Percentiles rank a stretch among this genome's conserved stretches.
Conservation (phyloP, 1,140 invertebrate genomes). For the Sinella curviseta region DNA sequence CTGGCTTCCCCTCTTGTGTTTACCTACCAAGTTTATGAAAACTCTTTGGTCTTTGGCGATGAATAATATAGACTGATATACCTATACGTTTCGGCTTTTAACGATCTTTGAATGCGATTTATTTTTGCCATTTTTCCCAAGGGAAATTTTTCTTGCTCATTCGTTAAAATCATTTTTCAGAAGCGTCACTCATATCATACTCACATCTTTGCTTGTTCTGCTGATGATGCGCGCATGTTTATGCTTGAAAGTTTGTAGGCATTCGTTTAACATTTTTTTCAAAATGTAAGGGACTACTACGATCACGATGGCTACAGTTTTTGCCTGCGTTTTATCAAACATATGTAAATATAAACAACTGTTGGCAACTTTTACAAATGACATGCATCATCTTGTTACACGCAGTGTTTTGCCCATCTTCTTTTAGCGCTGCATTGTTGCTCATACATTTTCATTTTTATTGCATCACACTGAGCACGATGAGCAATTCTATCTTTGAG, state of each 20-base stretch:
- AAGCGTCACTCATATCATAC: background rate
- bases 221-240: background rate
- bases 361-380: constrained; percentile 6
- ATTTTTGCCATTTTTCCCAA: constrained; percentile 24
- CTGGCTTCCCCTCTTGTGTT: too few species aligned
- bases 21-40: too few species aligned
- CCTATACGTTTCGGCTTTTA: background rate
- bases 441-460: background rate
- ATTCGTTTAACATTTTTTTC: too few species aligned
- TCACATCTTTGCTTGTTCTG: background rate
- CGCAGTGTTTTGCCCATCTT: background rate
- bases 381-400: constrained; percentile 4
- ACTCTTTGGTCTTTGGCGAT: too few species aligned
- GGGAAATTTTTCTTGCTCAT: constrained; percentile 21
- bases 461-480: too few species aligned
- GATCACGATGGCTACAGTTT: too few species aligned
- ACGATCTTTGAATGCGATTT: constrained; percentile 10
- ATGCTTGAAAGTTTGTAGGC: background rate
- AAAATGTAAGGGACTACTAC: too few species aligned
- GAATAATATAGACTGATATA: too few species aligned
- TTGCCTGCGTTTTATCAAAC: background rate
- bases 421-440: background rate
- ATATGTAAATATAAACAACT: background rate
- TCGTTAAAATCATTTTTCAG: constrained; percentile 25
- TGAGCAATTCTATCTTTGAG: background rate